A percentile compares a stretch with the other conserved stretches of the same genome.
phyloP scores from a whole-genome alignment of 2,113 vertebrate genomes.

The Mastomys coucha region DNA sequence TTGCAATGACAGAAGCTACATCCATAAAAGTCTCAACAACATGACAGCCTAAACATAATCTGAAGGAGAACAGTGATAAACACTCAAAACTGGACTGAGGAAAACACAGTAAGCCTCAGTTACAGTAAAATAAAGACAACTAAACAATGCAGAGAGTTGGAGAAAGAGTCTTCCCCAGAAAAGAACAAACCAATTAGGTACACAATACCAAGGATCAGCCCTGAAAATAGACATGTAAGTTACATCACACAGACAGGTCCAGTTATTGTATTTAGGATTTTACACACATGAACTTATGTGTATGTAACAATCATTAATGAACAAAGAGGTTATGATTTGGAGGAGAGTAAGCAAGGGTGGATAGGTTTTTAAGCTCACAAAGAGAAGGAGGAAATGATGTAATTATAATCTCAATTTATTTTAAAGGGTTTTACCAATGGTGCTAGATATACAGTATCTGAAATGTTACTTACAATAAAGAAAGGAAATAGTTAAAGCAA shows the following conservation, averaged over 20 bases:
- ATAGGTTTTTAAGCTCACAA: background rate
- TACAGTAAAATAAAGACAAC: background rate
- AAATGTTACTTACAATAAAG: background rate
- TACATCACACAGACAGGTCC: background rate
- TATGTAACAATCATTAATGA: background rate
- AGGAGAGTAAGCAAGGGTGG: background rate
- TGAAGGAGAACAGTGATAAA: background rate
- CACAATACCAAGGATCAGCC: background rate
- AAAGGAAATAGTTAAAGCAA: background rate
- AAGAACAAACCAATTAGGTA: background rate
- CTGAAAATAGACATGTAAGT: background rate
- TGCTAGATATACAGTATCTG: background rate
- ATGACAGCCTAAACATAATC: background rate
- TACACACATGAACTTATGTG: background rate
- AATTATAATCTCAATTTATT: background rate
- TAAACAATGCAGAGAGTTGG: background rate
- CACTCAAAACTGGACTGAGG: background rate
- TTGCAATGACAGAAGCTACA: background rate
- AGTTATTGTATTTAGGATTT: background rate
- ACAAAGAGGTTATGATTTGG: background rate
- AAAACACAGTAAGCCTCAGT: background rate
- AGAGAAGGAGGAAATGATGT: background rate
- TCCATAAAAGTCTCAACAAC: background rate
- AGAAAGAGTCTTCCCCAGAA: background rate
- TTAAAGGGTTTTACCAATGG: background rate